Evolutionary conservation across 2,113 vertebrate species (phyloP).

Genomic region (Zosterops pallidus): DNA sequence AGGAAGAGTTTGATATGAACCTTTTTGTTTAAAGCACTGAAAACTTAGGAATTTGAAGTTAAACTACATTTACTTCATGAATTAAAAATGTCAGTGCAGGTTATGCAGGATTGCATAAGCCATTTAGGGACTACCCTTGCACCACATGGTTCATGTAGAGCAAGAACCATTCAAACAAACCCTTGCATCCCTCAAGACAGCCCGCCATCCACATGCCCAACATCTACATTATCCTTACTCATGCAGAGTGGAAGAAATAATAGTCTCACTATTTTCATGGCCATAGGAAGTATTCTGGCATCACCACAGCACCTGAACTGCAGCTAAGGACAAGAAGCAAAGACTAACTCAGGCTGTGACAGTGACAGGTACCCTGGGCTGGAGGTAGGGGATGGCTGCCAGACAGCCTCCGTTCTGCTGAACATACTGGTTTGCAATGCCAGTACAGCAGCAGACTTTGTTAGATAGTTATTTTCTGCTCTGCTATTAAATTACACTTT

Average conservation of each 20-base stretch:
- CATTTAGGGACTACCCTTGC: background rate
- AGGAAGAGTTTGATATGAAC: conserved; percentile 22
- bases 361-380: background rate
- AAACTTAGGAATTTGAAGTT: background rate
- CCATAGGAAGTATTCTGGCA: background rate
- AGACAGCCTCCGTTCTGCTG: background rate
- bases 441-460: background rate
- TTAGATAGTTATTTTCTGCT: background rate
- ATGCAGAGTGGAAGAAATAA: background rate
- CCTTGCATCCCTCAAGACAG: background rate
- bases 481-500: background rate
- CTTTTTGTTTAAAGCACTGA: background rate
- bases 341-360: background rate
- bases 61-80: background rate
- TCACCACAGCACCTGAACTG: conserved; percentile 3
- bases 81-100: background rate
- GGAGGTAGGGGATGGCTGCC: background rate
- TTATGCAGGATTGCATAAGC: background rate
- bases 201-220: background rate
- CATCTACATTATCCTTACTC: background rate
- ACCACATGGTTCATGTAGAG: background rate
- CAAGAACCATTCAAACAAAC: background rate
- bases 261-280: background rate
- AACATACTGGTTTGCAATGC: background rate
- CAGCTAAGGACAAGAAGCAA: background rate